Percentiles rank a stretch among this genome's conserved stretches.
Conservation (phyloP, 2,113 vertebrate genomes). For the Cricetomys ansorgei region DNA sequence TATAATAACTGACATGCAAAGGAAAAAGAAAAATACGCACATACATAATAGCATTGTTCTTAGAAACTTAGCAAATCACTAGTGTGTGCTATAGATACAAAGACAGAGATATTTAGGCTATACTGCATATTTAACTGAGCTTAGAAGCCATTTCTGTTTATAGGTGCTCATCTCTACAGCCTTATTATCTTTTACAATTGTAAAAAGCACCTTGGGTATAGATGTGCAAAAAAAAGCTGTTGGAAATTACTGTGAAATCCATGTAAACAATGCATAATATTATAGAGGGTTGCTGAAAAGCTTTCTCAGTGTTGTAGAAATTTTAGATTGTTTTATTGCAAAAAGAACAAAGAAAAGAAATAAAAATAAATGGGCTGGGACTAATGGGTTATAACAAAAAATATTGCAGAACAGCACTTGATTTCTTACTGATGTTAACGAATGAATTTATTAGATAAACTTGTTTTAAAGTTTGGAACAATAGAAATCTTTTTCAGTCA, state of each 20-base stretch:
- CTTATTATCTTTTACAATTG: background rate
- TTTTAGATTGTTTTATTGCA: background rate
- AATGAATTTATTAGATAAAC: background rate
- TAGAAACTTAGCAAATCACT: background rate
- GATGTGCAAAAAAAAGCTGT: background rate
- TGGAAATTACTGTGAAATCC: background rate
- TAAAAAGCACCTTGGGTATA: background rate
- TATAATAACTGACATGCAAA: background rate
- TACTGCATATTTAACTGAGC: background rate
- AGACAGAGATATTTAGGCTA: too few species aligned
- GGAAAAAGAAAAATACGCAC: background rate
- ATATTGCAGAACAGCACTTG: background rate
- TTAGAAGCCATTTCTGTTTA: background rate
- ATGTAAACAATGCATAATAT: background rate
- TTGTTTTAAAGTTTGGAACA: background rate
- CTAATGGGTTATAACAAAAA: background rate
- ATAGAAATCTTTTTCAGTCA: background rate
- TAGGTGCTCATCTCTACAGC: background rate
- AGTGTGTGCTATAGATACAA: background rate
- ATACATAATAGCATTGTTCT: background rate
- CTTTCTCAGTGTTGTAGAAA: background rate
- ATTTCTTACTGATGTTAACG: background rate
- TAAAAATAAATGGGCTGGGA: background rate
- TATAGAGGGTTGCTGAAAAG: background rate
- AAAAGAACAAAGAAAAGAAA: background rate